Conservation (phyloP, 2,888 invertebrate genomes). For the Laothoe populi region DNA sequence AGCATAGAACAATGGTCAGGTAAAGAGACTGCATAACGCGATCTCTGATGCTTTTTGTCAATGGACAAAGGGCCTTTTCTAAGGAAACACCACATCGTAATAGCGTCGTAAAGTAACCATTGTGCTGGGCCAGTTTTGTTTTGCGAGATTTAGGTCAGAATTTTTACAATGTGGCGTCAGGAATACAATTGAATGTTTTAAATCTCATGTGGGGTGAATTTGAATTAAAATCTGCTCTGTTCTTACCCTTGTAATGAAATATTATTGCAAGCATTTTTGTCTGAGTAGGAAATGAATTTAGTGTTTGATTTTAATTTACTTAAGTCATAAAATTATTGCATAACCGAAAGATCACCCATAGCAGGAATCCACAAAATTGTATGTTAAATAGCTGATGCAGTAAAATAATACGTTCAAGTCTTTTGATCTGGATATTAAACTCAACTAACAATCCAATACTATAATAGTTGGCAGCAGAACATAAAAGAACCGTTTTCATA, state of each 20-base stretch:
- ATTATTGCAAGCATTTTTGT: background rate
- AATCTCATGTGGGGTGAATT: conserved; percentile 52
- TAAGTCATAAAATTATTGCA: too few species aligned
- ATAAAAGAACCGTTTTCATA: background rate
- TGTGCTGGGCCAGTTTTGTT: conserved; percentile 79
- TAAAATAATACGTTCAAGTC: too few species aligned
- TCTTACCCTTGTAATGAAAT: background rate
- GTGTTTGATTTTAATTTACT: background rate
- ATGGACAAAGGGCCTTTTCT: conserved; percentile 82
- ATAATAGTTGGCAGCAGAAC: background rate
- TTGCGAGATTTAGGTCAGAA: conserved; percentile 81
- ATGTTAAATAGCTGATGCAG: too few species aligned
- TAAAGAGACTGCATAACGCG: conserved; percentile 79
- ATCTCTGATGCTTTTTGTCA: conserved; percentile 81
- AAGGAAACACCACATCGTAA: conserved; percentile 84
- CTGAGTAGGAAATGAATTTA: background rate
- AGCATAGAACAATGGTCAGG: conserved; percentile 79
- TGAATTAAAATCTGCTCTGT: conserved; percentile 31
- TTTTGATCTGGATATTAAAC: too few species aligned
- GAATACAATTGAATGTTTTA: conserved; percentile 70
- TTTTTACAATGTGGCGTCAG: conserved; percentile 81
- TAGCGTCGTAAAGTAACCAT: conserved; percentile 81
- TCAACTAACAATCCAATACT: background rate
- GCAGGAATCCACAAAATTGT: too few species aligned
- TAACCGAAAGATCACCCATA: too few species aligned